These are phyloP conservation scores for Mustelus asterias DNA, from an alignment of 2,113 vertebrate genomes.

Conservation along the genomic window DNA sequence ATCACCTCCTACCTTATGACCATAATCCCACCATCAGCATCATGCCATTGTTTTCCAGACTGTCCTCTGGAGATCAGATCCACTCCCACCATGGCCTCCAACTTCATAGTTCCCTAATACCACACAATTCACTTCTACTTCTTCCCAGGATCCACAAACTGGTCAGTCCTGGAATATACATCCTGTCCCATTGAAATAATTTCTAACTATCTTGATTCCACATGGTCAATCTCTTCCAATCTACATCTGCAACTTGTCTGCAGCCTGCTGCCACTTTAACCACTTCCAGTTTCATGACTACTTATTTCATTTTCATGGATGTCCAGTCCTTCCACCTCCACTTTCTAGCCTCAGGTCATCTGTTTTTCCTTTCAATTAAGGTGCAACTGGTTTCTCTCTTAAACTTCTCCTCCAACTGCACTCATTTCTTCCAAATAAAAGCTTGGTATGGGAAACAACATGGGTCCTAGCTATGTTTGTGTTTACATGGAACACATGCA, in stretches of 20 bases:
- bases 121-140: not conserved
- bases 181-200: not conserved
- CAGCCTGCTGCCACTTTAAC: not conserved
- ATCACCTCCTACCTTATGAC: not conserved
- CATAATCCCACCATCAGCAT: not conserved
- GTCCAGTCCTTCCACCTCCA: not conserved
- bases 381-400: not conserved
- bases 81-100: not conserved
- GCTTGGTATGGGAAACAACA: not conserved
- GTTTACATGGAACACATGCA: not conserved
- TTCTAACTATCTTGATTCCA: not conserved
- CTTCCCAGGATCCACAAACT: not conserved
- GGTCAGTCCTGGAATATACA: not conserved
- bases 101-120: not conserved
- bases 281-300: not conserved
- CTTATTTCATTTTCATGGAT: not conserved
- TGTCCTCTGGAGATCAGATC: not conserved
- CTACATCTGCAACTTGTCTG: not conserved
- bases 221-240: not conserved
- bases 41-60: not conserved
- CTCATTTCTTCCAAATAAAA: not conserved
- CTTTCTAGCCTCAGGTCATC: not conserved
- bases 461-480: not conserved
- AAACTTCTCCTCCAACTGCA: not conserved
- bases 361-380: not conserved